Evolutionary conservation across 2,888 invertebrate genomes (phyloP).

Genomic region (Nomada ruficornis): DNA sequence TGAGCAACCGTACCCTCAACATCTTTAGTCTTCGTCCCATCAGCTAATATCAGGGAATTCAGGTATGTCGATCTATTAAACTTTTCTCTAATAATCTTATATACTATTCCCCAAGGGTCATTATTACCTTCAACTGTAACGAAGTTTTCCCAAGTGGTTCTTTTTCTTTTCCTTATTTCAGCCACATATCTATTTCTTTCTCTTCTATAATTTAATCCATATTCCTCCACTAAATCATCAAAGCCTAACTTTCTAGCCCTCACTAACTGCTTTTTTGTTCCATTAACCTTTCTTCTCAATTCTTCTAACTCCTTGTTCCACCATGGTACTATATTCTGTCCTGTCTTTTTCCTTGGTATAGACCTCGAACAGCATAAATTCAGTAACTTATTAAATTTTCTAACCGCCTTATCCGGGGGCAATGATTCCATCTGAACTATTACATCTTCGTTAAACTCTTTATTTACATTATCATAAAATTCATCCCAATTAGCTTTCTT

Average conservation of each 20-base stretch:
- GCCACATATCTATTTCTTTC: constrained; percentile 5
- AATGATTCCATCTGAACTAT: not conserved
- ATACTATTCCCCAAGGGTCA: not conserved
- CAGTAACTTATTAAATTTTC: not conserved
- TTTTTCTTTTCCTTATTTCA: constrained; percentile 2
- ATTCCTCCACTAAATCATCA: not conserved
- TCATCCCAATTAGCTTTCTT: too few species aligned
- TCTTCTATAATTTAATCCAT: not conserved
- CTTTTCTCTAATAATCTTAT: too few species aligned
- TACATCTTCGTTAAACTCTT: too few species aligned
- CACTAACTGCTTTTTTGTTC: not conserved
- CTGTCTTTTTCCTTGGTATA: not conserved
- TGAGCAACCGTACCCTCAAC: too few species aligned
- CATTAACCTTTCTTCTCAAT: not conserved
- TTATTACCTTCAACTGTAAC: constrained; percentile 3
- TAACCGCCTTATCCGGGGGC: not conserved
- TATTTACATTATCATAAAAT: too few species aligned
- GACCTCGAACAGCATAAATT: not conserved
- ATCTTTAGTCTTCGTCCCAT: too few species aligned
- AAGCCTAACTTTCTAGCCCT: not conserved
- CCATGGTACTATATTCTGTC: constrained; percentile 1
- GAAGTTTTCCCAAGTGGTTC: constrained; percentile 9
- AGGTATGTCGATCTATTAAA: too few species aligned
- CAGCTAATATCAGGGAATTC: too few species aligned
- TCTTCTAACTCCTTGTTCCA: constrained; percentile 7